Conservation (phyloP, 2,797 vertebrate species). For the Cichlasoma orientale region DNA sequence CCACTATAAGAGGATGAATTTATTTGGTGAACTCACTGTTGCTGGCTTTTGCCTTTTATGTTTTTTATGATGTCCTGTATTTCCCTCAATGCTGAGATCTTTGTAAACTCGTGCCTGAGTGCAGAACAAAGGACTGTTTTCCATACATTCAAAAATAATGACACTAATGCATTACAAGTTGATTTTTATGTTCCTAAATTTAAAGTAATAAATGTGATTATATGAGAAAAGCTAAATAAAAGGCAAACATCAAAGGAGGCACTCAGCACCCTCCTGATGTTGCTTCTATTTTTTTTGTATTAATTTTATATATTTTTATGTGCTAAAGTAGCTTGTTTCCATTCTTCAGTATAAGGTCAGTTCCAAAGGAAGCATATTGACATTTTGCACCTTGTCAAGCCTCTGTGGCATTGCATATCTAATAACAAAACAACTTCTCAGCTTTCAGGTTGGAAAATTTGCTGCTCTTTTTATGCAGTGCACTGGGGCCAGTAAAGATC, state of each 20-base stretch:
- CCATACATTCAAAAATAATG: not conserved
- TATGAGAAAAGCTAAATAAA: not conserved
- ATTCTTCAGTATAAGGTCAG: constrained; percentile 11
- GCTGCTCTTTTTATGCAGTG: constrained; percentile 33
- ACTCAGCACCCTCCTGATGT: not conserved
- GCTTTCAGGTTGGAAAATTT: constrained; percentile 33
- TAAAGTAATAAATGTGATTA: constrained; percentile 5
- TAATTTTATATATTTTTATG: constrained; percentile 7
- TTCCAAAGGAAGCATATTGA: constrained; percentile 6
- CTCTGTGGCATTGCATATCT: not conserved
- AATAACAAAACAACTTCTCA: constrained; percentile 38
- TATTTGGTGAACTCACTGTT: not conserved
- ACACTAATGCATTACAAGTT: constrained; percentile 1
- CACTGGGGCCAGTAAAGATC: constrained; percentile 56
- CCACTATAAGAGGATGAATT: not conserved
- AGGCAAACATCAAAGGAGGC: constrained; percentile 11
- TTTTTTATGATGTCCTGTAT: not conserved
- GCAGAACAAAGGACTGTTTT: not conserved
- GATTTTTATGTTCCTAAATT: constrained; percentile 17
- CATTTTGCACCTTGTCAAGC: constrained; percentile 15
- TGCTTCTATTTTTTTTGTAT: not conserved
- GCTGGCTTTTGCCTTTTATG: constrained; percentile 11
- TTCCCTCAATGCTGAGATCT: not conserved
- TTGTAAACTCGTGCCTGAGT: constrained; percentile 1
- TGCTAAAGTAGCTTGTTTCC: constrained; percentile 2